Conservation (phyloP, 2,888 invertebrate genomes). For the Heterodera filipjevi region DNA sequence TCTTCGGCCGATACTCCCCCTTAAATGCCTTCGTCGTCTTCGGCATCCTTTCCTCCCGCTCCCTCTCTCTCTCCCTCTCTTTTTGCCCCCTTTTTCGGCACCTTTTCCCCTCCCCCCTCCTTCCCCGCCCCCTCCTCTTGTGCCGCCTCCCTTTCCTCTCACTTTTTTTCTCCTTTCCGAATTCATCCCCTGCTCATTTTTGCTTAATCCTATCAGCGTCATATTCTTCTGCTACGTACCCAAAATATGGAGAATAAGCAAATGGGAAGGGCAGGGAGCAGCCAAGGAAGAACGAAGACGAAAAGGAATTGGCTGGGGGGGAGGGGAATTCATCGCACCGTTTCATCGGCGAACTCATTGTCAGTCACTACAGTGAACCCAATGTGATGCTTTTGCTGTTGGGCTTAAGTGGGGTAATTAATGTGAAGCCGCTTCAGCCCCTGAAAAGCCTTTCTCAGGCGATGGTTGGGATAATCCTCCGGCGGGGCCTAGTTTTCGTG, state of each 20-base stretch:
- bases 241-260: background rate
- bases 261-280: background rate
- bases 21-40: background rate
- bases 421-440: background rate
- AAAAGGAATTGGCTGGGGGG: background rate
- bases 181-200: conserved; percentile 3
- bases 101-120: background rate
- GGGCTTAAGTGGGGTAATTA: background rate
- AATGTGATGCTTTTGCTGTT: background rate
- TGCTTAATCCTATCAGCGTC: conserved; percentile 26
- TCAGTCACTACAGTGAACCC: background rate
- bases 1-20: background rate
- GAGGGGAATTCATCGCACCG: background rate
- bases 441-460: background rate
- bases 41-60: no score
- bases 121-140: background rate
- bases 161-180: background rate
- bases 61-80: no score
- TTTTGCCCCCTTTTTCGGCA: background rate
- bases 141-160: background rate
- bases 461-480: background rate
- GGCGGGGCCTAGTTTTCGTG: background rate
- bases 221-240: background rate
- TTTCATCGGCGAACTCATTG: background rate
- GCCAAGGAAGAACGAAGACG: background rate